Evolutionary conservation across 1,140 invertebrate genomes (phyloP).

Genomic region (Penaeus indicus): DNA sequence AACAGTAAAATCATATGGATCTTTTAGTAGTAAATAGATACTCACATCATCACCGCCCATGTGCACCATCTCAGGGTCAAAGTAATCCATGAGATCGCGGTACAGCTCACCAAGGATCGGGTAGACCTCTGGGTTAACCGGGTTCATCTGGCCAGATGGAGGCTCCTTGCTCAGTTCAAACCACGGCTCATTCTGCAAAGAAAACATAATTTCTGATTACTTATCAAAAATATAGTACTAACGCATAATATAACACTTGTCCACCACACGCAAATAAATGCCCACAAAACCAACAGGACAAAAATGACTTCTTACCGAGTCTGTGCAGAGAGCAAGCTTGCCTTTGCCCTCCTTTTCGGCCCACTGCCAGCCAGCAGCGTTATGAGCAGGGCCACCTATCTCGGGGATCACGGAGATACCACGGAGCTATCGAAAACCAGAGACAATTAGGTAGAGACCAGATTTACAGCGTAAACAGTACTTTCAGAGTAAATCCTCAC

Average conservation of each 20-base stretch:
- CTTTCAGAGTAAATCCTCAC: too few relatives aligned
- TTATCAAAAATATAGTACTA: neutral
- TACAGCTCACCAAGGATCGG: conserved; percentile 74
- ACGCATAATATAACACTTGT: neutral
- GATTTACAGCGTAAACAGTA: too few relatives aligned
- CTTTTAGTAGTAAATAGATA: neutral
- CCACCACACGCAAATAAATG: conserved; percentile 70
- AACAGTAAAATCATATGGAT: too few relatives aligned
- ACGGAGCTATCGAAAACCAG: conserved; percentile 69
- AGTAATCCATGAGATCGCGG: conserved; percentile 63
- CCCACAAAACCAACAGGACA: neutral
- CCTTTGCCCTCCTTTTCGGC: conserved; percentile 75
- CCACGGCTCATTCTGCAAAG: conserved; percentile 32
- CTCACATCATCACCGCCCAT: conserved; percentile 89
- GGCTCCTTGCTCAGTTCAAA: conserved; percentile 78
- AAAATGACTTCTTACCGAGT: conserved; percentile 67
- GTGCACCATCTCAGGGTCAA: conserved; percentile 77
- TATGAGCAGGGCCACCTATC: conserved; percentile 89
- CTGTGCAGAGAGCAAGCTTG: conserved; percentile 73
- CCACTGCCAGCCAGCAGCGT: conserved; percentile 89
- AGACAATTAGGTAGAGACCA: too few relatives aligned
- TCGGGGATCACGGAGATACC: conserved; percentile 86
- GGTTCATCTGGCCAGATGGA: conserved; percentile 81
- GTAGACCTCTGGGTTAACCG: conserved; percentile 81
- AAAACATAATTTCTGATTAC: neutral